phyloP scores from a whole-genome alignment of 2,113 vertebrate species.

The Elaphurus davidianus region DNA sequence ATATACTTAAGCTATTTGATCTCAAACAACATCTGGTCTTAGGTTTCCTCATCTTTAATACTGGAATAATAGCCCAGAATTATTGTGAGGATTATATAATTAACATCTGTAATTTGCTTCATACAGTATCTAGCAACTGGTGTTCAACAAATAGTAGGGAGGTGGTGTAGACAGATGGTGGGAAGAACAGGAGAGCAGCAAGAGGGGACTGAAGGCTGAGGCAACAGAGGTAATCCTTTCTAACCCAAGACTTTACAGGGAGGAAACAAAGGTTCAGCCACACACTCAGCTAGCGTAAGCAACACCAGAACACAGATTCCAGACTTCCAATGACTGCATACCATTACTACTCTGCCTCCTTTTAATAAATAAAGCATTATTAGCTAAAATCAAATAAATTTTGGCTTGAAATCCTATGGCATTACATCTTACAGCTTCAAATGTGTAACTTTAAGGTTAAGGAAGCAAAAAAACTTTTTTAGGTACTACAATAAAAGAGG shows the following conservation, averaged over 20 bases:
- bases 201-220: background rate
- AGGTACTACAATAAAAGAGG: background rate
- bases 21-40: background rate
- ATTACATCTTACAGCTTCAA: background rate
- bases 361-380: background rate
- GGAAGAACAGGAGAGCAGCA: background rate
- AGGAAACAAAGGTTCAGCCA: background rate
- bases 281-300: background rate
- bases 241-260: background rate
- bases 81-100: background rate
- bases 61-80: background rate
- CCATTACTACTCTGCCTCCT: background rate
- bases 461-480: background rate
- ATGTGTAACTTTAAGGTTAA: background rate
- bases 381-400: constrained; percentile 18
- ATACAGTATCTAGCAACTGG: background rate
- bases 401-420: background rate
- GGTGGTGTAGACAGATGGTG: background rate
- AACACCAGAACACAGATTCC: background rate
- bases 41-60: constrained; percentile 1
- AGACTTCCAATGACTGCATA: background rate
- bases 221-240: background rate
- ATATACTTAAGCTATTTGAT: background rate
- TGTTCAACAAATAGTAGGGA: background rate
- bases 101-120: background rate